These are phyloP conservation scores for Cryptomyrus ogoouensis DNA, from an alignment of 2,113 vertebrate genomes.

Conservation along the genomic window DNA sequence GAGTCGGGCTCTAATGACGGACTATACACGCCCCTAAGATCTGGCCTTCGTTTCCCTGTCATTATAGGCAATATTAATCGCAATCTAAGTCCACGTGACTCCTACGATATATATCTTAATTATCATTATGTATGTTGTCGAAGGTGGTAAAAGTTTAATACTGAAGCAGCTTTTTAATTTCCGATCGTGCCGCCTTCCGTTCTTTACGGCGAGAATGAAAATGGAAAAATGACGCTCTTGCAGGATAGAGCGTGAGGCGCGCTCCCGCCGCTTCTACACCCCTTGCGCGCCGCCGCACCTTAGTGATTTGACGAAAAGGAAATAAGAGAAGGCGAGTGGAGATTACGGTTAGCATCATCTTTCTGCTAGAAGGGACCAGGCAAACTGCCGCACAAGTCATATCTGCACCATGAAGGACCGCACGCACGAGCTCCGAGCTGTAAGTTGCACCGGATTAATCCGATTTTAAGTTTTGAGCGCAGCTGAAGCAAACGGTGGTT, in stretches of 20 bases:
- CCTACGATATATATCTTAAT: not conserved
- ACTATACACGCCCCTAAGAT: not conserved
- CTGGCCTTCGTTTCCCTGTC: not conserved
- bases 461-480: constrained; percentile 2
- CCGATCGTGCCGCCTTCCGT: not conserved
- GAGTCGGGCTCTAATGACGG: not conserved
- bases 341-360: constrained; percentile 14
- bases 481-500: constrained; percentile 26
- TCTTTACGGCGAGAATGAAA: not conserved
- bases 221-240: not conserved
- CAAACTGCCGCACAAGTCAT: constrained; percentile 17
- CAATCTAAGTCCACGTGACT: not conserved
- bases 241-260: constrained; percentile 7
- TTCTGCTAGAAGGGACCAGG: not conserved
- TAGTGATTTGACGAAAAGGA: constrained; percentile 12
- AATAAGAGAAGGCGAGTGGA: constrained; percentile 8
- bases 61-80: not conserved
- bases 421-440: constrained; percentile 24
- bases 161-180: not conserved
- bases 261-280: constrained; percentile 20
- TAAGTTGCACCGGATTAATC: constrained; percentile 18
- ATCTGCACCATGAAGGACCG: constrained; percentile 29
- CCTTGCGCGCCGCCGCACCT: constrained; percentile 24
- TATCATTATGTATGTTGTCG: not conserved
- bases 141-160: not conserved